These are phyloP conservation scores for Nycteola revayana DNA, from an alignment of 2,888 invertebrate genomes.

Conservation along the genomic window DNA sequence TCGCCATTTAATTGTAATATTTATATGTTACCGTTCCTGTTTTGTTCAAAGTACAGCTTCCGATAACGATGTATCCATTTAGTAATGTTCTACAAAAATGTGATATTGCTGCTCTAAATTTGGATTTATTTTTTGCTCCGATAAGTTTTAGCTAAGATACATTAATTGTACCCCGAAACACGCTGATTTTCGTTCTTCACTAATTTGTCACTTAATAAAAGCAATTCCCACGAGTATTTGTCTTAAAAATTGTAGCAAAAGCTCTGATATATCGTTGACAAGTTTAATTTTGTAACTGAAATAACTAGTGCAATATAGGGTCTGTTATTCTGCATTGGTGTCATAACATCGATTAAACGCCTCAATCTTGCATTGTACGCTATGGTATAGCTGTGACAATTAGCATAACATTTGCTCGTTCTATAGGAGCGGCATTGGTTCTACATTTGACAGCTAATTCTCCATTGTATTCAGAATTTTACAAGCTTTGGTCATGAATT, in stretches of 20 bases:
- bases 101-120: neutral
- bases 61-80: slow-evolving; percentile 7
- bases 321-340: slow-evolving; percentile 4
- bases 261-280: too few relatives aligned
- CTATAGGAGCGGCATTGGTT: slow-evolving; percentile 39
- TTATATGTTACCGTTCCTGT: slow-evolving; percentile 13
- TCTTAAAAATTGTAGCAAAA: too few relatives aligned
- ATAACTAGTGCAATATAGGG: neutral
- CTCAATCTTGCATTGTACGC: slow-evolving; percentile 22
- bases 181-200: too few relatives aligned
- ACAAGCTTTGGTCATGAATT: slow-evolving; percentile 54
- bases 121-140: too few relatives aligned
- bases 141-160: too few relatives aligned
- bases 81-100: neutral
- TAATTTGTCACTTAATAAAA: too few relatives aligned
- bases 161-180: too few relatives aligned
- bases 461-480: slow-evolving; percentile 48
- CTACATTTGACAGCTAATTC: slow-evolving; percentile 47
- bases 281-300: too few relatives aligned
- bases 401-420: slow-evolving; percentile 28
- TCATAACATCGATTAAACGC: slow-evolving; percentile 26
- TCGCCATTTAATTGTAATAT: slow-evolving; percentile 36
- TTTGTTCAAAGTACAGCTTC: slow-evolving; percentile 21
- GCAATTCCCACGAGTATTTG: too few relatives aligned
- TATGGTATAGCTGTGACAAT: slow-evolving; percentile 21